Evolutionary conservation across 2,113 vertebrate genomes (phyloP).

Genomic region (Strix uralensis): DNA sequence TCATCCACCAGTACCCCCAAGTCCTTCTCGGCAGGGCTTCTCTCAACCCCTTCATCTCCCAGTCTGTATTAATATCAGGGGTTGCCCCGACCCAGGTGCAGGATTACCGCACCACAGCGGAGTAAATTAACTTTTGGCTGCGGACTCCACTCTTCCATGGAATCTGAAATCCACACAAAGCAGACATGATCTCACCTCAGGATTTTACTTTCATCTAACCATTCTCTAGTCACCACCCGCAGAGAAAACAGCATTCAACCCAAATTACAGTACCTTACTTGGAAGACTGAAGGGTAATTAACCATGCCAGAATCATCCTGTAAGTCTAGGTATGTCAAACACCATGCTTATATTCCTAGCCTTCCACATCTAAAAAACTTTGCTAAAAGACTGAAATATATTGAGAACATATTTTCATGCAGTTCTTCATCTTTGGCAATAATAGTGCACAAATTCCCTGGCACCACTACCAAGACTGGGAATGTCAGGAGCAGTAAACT

Average conservation of each 20-base stretch:
- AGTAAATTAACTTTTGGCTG: not conserved
- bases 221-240: not conserved
- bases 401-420: slow-evolving; percentile 16
- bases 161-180: slow-evolving; percentile 6
- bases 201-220: slow-evolving; percentile 25
- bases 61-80: not conserved
- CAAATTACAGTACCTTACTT: not conserved
- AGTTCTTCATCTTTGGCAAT: slow-evolving; percentile 22
- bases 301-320: not conserved
- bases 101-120: not conserved
- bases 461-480: not conserved
- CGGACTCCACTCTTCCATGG: not conserved
- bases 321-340: not conserved
- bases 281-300: not conserved
- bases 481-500: not conserved
- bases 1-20: not conserved
- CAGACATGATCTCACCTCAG: slow-evolving; percentile 55
- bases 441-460: slow-evolving; percentile 18
- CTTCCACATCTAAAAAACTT: not conserved
- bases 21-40: not conserved
- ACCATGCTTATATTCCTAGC: not conserved
- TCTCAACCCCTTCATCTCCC: not conserved
- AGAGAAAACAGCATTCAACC: not conserved
- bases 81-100: not conserved
- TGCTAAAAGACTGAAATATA: not conserved